Evolutionary conservation across 2,888 invertebrate species (phyloP).

Genomic region (Eudemis profundana): DNA sequence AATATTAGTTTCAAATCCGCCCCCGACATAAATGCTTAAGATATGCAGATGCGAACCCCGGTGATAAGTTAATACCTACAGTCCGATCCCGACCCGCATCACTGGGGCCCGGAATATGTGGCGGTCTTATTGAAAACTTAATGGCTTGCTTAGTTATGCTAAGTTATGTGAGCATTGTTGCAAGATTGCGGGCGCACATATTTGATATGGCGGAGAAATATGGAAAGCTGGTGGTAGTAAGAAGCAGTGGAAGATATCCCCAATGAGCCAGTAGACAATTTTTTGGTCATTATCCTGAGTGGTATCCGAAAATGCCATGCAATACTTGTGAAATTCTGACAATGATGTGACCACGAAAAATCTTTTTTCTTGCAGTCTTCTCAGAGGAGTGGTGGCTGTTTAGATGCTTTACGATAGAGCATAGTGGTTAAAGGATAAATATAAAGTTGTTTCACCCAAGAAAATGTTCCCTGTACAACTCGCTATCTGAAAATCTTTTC

Average conservation of each 20-base stretch:
- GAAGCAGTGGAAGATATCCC: neutral
- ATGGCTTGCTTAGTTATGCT: slow-evolving; percentile 64
- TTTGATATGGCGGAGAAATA: slow-evolving; percentile 23
- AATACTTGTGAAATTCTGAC: no score
- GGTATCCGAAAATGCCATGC: no score
- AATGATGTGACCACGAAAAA: no score
- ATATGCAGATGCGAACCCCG: slow-evolving; percentile 81
- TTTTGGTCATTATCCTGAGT: no score
- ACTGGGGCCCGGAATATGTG: slow-evolving; percentile 78
- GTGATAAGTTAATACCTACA: slow-evolving; percentile 84
- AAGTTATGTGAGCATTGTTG: slow-evolving; percentile 59
- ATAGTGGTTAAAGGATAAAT: no score
- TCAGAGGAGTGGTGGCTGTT: no score
- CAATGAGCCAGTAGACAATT: no score
- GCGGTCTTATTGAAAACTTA: slow-evolving; percentile 76
- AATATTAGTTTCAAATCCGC: slow-evolving; percentile 58
- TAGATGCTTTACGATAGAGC: no score
- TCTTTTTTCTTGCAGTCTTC: no score
- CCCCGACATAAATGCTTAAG: slow-evolving; percentile 77
- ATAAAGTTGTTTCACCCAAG: no score
- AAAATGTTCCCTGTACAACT: no score
- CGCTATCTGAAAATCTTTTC: no score
- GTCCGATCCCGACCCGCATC: slow-evolving; percentile 82
- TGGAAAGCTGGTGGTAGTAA: neutral
- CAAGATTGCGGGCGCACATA: slow-evolving; percentile 45